phyloP scores from a whole-genome alignment of 2,797 vertebrate genomes.

The Argya squamiceps region DNA sequence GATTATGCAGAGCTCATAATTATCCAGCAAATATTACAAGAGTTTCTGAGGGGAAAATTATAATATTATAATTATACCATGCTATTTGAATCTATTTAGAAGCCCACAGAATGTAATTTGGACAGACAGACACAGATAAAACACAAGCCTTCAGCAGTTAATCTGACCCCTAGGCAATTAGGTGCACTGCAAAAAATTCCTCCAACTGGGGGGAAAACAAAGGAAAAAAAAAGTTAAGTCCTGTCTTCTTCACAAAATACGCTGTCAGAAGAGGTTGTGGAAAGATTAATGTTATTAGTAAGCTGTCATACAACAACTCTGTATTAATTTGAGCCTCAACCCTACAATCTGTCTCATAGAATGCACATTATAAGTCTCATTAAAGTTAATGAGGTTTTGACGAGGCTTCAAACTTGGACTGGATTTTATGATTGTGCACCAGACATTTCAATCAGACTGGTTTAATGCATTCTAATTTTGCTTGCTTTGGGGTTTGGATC shows the following conservation, averaged over 20 bases:
- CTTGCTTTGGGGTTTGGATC: not conserved
- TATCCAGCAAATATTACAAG: not conserved
- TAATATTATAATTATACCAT: not conserved
- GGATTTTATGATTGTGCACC: not conserved
- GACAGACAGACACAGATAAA: not conserved
- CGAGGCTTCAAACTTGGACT: not conserved
- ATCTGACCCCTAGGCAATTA: not conserved
- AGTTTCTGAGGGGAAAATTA: not conserved
- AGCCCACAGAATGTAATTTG: not conserved
- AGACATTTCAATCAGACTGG: not conserved
- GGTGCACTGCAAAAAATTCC: not conserved
- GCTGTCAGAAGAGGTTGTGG: not conserved
- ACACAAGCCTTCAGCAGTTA: not conserved
- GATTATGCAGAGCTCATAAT: not conserved
- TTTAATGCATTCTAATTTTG: not conserved
- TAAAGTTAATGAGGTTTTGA: constrained; percentile 13
- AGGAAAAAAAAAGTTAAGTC: not conserved
- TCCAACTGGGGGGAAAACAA: not conserved
- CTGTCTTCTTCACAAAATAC: not conserved
- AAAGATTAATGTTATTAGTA: not conserved
- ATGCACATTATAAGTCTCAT: not conserved
- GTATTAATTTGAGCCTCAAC: constrained; percentile 6
- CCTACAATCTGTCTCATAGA: not conserved
- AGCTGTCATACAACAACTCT: not conserved
- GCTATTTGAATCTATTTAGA: not conserved